Percentiles rank a stretch among this genome's conserved stretches.
phyloP scores from a whole-genome alignment of 2,113 vertebrate genomes.

The Osmerus mordax region DNA sequence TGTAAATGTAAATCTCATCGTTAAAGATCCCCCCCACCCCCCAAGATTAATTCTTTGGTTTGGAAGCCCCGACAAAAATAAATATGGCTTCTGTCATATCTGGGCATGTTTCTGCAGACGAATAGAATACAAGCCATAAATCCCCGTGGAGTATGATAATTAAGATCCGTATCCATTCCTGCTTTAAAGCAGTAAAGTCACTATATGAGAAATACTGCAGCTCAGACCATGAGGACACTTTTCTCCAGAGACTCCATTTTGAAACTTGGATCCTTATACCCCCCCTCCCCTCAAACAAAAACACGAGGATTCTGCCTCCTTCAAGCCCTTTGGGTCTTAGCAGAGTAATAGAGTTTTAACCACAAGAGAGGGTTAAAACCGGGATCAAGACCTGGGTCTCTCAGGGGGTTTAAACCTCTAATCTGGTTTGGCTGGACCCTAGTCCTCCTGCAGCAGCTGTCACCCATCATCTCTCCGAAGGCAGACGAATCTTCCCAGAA shows the following conservation, averaged over 20 bases:
- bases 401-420: conserved; percentile 48
- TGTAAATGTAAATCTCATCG: too few relatives aligned
- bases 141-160: conserved; percentile 20
- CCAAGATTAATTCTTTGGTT: neutral
- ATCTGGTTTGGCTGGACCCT: conserved; percentile 43
- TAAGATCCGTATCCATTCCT: conserved; percentile 18
- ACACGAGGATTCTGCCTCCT: too few relatives aligned
- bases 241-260: too few relatives aligned
- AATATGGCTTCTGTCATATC: conserved; percentile 16
- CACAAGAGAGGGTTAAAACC: conserved; percentile 5
- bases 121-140: conserved; percentile 1
- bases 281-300: too few relatives aligned
- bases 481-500: conserved; percentile 55
- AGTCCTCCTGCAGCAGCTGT: conserved; percentile 33
- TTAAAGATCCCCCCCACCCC: neutral
- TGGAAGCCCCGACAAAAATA: conserved; percentile 9
- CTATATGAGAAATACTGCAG: too few relatives aligned
- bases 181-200: conserved; percentile 7
- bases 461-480: conserved; percentile 28
- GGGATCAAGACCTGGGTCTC: conserved; percentile 28
- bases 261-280: too few relatives aligned
- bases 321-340: neutral
- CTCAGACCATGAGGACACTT: too few relatives aligned
- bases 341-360: neutral
- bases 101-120: conserved; percentile 3